Evolutionary conservation across 1,140 invertebrate genomes (phyloP).

Genomic region (Linepithema humile): DNA sequence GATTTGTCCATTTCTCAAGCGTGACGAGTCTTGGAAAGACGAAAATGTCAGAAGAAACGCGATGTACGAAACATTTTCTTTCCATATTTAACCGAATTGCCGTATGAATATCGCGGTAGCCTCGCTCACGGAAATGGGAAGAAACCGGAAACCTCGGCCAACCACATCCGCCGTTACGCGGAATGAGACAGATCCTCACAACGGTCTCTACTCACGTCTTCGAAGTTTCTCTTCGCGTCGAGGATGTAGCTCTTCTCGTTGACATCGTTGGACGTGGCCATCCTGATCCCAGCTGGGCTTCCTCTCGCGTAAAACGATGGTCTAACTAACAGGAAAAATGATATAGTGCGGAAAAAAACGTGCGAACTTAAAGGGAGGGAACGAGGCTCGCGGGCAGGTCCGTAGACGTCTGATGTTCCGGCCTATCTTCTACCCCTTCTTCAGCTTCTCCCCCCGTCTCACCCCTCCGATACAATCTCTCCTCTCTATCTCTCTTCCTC

Average conservation of each 20-base stretch:
- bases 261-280: constrained; percentile 60
- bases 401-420: constrained; percentile 63
- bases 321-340: constrained; percentile 46
- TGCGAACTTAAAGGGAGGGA: constrained; percentile 62
- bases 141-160: not conserved
- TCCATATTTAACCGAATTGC: not conserved
- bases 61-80: not conserved
- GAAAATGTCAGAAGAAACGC: not conserved
- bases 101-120: not conserved
- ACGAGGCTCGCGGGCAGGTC: constrained; percentile 32
- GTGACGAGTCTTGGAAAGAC: no score
- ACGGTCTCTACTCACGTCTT: constrained; percentile 76
- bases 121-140: not conserved
- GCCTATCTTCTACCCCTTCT: constrained; percentile 45
- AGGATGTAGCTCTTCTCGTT: constrained; percentile 83
- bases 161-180: not conserved
- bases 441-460: constrained; percentile 11
- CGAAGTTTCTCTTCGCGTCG: constrained; percentile 79
- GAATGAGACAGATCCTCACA: not conserved
- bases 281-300: constrained; percentile 46
- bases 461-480: not conserved
- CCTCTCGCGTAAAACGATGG: not conserved
- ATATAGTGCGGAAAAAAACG: constrained; percentile 51
- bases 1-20: not conserved
- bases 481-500: not conserved